A percentile compares a stretch with the other conserved stretches of the same genome.
Conservation (phyloP, 2,797 vertebrate species). For the Dryobates pubescens region DNA sequence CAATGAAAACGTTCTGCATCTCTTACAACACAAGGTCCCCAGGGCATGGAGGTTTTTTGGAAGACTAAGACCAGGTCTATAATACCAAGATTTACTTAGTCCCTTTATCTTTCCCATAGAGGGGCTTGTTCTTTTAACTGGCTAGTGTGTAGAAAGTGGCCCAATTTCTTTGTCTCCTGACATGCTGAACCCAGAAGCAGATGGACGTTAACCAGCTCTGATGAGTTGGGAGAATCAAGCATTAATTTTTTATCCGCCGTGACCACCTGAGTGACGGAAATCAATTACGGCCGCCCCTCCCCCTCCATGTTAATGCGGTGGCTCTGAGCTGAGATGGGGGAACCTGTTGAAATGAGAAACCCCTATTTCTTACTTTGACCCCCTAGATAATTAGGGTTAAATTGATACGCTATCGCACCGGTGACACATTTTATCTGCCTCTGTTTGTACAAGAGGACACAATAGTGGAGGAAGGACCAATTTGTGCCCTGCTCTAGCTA, state of each 20-base stretch:
- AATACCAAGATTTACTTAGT: slow-evolving; percentile 35
- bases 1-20: slow-evolving; percentile 22
- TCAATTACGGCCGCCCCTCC: slow-evolving; percentile 77
- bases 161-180: slow-evolving; percentile 70
- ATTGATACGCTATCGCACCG: slow-evolving; percentile 79
- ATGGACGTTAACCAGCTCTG: slow-evolving; percentile 76
- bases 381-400: slow-evolving; percentile 86
- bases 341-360: slow-evolving; percentile 85
- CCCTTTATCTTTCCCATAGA: slow-evolving; percentile 28
- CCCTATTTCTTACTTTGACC: slow-evolving; percentile 83
- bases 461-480: slow-evolving; percentile 82
- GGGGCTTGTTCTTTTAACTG: slow-evolving; percentile 38
- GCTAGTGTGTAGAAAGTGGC: slow-evolving; percentile 34
- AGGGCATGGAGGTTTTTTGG: background rate
- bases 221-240: slow-evolving; percentile 75
- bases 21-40: background rate
- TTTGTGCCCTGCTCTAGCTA: slow-evolving; percentile 77
- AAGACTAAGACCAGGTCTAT: slow-evolving; percentile 21
- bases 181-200: slow-evolving; percentile 72
- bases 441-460: slow-evolving; percentile 85
- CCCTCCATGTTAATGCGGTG: slow-evolving; percentile 55
- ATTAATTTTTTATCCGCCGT: slow-evolving; percentile 82
- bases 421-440: slow-evolving; percentile 84
- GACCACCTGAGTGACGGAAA: slow-evolving; percentile 79
- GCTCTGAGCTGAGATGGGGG: slow-evolving; percentile 69